Base-by-base conservation (phyloP, 1,140 invertebrate species). In the Leptoteleia sp. region DNA sequence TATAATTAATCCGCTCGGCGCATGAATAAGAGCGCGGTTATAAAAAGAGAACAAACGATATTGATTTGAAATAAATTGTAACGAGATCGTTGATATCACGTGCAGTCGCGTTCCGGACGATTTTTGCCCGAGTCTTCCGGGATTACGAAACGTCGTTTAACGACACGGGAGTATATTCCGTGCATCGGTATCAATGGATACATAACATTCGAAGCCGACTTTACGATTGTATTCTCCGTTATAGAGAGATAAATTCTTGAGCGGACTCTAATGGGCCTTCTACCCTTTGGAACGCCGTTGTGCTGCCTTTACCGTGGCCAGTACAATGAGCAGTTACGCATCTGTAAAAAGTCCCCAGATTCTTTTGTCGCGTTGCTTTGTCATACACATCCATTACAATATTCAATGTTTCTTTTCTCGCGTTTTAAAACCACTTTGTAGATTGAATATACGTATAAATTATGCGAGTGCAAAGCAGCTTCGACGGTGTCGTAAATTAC, bases 211-310 rank as follows among this genome's bases (percentile, higher is more conserved):
- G 67, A 77, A 79, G 71, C 76, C 54, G 76, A 82, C 79, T 85
- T 85, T 85, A 85, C 84, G 84, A 85, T 85, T 84, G 82, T 82
- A 85, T 84, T 82, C 80, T 83, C 78, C 76, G 79, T 82, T 85
- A 85, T 85, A 82, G 81, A 81, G 81, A 84, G 81, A 85, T 84
- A 84, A 84, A 85, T 85, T 84, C 81, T 76, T 81, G 75, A 57
- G 42, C 77, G 72, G 82, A 81, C 83, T 81, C 82, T 84, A 84
- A 85, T 85, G 81, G 83, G 82, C 80, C 77, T 82, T 85, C 77
- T 76, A 82, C 79, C 76, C 78, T 76, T 62, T 76, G 54, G 67
- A 72, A 75, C 61, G 72, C 62, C 43, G 65, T 71, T 78, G 61
- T 38, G 33, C 48, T 57, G 57, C 42, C 3, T 25, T 37, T 43